Conservation (phyloP, 2,113 vertebrate species). For the Macroglossus sobrinus region DNA sequence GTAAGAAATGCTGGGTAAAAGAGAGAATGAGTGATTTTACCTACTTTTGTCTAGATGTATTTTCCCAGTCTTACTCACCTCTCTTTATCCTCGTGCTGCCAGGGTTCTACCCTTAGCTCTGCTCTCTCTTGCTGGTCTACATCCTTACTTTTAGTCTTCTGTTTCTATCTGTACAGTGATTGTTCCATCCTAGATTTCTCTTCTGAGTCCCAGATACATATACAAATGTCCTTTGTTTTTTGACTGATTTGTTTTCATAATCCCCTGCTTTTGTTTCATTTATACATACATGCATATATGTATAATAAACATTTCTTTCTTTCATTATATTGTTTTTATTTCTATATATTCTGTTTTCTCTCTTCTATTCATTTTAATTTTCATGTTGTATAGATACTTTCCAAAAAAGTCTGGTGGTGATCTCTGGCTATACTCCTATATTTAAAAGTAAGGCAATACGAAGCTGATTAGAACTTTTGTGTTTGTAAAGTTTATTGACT, state of each 20-base stretch:
- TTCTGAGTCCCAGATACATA: background rate
- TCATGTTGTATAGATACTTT: background rate
- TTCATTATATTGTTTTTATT: background rate
- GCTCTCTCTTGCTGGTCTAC: background rate
- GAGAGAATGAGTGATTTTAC: background rate
- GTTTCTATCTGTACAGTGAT: background rate
- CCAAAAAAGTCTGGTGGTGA: background rate
- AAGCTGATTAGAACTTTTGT: background rate
- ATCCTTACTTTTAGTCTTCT: background rate
- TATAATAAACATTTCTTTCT: background rate
- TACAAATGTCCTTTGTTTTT: background rate
- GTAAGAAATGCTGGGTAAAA: background rate
- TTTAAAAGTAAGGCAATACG: background rate
- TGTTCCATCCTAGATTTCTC: background rate
- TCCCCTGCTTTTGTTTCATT: background rate
- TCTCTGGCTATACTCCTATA: background rate
- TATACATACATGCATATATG: background rate
- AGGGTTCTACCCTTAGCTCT: background rate
- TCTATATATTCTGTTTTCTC: background rate
- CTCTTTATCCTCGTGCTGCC: background rate
- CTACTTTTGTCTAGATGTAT: background rate
- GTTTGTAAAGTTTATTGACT: background rate
- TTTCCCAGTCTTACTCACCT: background rate
- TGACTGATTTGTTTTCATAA: background rate
- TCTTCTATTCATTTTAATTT: background rate